Evolutionary conservation across 2,113 vertebrate species (phyloP), one percentile per base, ranked within the genome.

Genomic region (Oreochromis tanganicae): DNA sequence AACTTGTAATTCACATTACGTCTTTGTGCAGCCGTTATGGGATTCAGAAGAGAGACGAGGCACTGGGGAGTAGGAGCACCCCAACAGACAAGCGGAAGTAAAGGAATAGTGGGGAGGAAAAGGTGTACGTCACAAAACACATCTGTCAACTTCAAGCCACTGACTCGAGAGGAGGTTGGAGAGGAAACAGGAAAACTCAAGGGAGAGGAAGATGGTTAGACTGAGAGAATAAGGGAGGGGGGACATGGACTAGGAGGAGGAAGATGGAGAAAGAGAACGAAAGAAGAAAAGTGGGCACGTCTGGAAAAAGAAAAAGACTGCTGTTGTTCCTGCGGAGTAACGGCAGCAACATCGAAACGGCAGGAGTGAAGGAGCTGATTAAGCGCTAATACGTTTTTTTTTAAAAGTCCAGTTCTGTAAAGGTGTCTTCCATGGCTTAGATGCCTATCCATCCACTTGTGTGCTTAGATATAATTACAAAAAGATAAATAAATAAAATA

Each of bases 81-180:
- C 85, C 81, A 92, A 91, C 89, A 93, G 89, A 93, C 84, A 83
- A 92, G 89, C 48, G 32, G 81, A 86, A 81, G 84, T 80, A 83
- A 68, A 63, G 80, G 78, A 71, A 81, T 43, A 56, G 81, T 63
- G 87, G 81, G 46, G 43, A 83, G 85, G 78, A 85, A 56, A 82
- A 83, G 52, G 82, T 71, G 79, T 16, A 88, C 78, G 48, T 87
- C 86, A 87, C 85, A 54, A 46, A 82, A 66, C 46, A 92, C 46
- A 68, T 78, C 73, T 11, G 75, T 38, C 32, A 57, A 79, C 54
- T 87, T 84, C 57, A 85, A 68, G 56, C 66, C 38, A 61, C 5
- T 16, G 50, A 84, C 63, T 83, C 4, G 13, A 86, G 57, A 84
- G 32, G 56, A 89, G 80, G 55, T 46, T 50, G 61, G 54, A 75